Base-by-base conservation (phyloP, 2,888 invertebrate genomes). In the Ophioninae sp. region DNA sequence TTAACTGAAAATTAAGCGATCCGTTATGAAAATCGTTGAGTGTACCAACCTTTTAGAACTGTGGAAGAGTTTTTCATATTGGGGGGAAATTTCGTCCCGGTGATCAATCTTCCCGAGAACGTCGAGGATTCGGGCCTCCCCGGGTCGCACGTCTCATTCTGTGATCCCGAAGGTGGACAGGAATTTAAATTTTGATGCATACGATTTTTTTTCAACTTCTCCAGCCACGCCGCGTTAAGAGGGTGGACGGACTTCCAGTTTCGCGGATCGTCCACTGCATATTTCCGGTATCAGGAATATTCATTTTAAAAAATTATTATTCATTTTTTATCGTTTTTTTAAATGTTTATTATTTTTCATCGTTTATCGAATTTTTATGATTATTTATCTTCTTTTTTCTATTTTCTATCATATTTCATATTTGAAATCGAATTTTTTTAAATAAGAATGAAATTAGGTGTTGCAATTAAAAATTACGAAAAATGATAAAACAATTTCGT, bases 131-230 rank as follows among this genome's bases (percentile, higher is more conserved):
- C 51, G 17, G 51, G 17, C 51, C 37, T 37, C 20, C 71, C 75
- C 56, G 63, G 37, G 64, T 81, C 80, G 75, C 75, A 69, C 13
- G 71, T 39, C 23, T 9, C n/a, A 59, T 9, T 44, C 17, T n/a
- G 13, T 20, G 39, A 56, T 37, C 0, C 58, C 20, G 37, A 23
- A 64, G 23, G 9, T 6, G 17, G 39, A 44, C 51, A 5, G 51
- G 41, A 63, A 65, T 81, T 69, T 37, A n/a, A 64, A 71, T 6
- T 20, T 37, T 41, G 22, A 17, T 37, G 17, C 20, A 39, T 61
- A 69, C 23, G 23, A 9, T 23, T 56, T 39, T 69, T 81, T n/a
- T 81, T 64, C 23, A 22, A 58, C 58, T 63, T 79, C n/a, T 72
- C 64, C 64, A 71, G 64, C 71, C 71, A 71, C 17, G 64, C 20